Evolutionary conservation across 2,113 vertebrate genomes (phyloP).

Genomic region (Ochotona princeps): DNA sequence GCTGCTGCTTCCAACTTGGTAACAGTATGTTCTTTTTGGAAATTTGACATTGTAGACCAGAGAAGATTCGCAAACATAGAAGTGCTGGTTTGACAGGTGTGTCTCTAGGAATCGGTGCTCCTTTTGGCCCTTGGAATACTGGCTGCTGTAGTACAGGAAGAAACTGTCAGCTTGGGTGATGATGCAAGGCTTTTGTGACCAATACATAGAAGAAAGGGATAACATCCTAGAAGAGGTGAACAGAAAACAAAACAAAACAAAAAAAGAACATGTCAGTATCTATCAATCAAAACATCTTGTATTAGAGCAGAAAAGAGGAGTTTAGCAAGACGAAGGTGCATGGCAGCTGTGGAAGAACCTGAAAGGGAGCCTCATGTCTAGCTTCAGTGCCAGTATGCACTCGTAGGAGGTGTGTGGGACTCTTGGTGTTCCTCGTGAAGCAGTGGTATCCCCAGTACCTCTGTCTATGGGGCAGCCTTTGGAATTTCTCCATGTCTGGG

Average conservation of each 20-base stretch:
- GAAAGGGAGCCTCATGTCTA: not conserved
- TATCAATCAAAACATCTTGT: not conserved
- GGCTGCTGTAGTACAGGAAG: not conserved
- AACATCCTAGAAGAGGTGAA: not conserved
- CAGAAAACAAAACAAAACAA: not conserved
- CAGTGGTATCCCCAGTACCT: accelerated
- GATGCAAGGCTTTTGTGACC: not conserved
- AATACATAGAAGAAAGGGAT: not conserved
- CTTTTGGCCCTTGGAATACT: not conserved
- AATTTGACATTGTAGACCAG: not conserved
- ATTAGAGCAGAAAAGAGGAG: not conserved
- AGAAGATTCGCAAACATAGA: not conserved
- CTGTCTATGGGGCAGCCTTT: not conserved
- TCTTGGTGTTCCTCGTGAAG: not conserved
- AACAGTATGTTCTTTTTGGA: not conserved
- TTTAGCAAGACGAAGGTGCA: not conserved
- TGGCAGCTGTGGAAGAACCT: too few relatives aligned
- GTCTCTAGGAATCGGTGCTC: not conserved
- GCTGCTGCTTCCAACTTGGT: not conserved
- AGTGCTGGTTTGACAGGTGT: not conserved
- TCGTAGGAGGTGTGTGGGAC: too few relatives aligned
- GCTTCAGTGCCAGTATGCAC: accelerated
- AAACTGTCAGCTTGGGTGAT: not conserved
- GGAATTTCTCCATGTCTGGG: not conserved
- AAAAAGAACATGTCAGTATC: too few relatives aligned